Evolutionary conservation across 2,797 vertebrate species (phyloP).

Genomic region (Eupleurogrammus muticus): DNA sequence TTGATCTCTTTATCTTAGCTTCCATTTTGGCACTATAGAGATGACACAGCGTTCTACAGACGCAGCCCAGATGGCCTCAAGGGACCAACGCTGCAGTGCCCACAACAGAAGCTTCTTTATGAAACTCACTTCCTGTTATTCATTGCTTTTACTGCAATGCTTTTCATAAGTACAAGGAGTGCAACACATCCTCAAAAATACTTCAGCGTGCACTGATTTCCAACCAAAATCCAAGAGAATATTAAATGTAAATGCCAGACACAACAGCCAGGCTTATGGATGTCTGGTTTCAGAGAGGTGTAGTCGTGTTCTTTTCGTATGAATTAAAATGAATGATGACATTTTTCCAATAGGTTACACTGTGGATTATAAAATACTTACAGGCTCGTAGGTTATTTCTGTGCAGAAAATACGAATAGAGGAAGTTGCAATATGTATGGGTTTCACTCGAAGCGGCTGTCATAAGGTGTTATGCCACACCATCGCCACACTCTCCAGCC

Average conservation of each 20-base stretch:
- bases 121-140: slow-evolving; percentile 14
- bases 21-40: slow-evolving; percentile 35
- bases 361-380: background rate
- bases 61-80: slow-evolving; percentile 36
- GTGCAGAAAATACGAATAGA: background rate
- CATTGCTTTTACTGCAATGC: slow-evolving; percentile 31
- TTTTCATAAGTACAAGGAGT: slow-evolving; percentile 43
- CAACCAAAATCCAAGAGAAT: slow-evolving; percentile 21
- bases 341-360: background rate
- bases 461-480: slow-evolving; percentile 15
- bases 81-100: slow-evolving; percentile 15
- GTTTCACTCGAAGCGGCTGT: slow-evolving; percentile 28
- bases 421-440: slow-evolving; percentile 1
- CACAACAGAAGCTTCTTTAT: slow-evolving; percentile 23
- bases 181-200: slow-evolving; percentile 14
- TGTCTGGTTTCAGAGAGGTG: background rate
- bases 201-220: slow-evolving; percentile 25
- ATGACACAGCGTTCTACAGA: slow-evolving; percentile 42
- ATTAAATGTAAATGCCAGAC: background rate
- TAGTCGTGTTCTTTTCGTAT: background rate
- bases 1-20: slow-evolving; percentile 62
- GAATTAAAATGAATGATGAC: background rate
- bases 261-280: background rate
- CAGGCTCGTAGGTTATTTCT: background rate
- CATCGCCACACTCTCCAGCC: slow-evolving; percentile 16